These are phyloP conservation scores for Lepidotrigona ventralis DNA, from an alignment of 1,140 invertebrate species.

Conservation along the genomic window DNA sequence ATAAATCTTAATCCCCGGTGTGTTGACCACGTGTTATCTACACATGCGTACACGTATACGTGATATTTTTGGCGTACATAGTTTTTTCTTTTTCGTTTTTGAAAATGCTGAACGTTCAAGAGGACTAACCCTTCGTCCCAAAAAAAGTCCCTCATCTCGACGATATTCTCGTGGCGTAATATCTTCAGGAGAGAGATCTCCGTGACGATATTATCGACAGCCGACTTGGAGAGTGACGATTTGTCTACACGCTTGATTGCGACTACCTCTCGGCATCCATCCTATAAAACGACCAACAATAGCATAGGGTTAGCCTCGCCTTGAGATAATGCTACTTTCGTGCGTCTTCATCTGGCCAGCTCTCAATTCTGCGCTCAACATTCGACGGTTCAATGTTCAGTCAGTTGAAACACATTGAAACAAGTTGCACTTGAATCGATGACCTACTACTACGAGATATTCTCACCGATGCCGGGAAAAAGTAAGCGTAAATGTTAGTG, in stretches of 20 bases:
- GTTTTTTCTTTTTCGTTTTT: not conserved
- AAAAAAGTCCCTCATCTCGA: conserved; percentile 91
- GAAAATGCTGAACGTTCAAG: not conserved
- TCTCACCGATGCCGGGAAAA: not conserved
- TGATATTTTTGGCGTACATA: not conserved
- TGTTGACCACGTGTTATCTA: not conserved
- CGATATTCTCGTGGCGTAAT: conserved; percentile 91
- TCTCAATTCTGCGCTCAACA: conserved; percentile 20
- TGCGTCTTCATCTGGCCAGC: conserved; percentile 28
- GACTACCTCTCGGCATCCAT: conserved; percentile 83
- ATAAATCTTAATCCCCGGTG: too few relatives aligned
- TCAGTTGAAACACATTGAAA: conserved; percentile 19
- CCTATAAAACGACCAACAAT: conserved; percentile 77
- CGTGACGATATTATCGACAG: conserved; percentile 90
- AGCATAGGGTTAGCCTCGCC: conserved; percentile 32
- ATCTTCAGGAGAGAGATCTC: conserved; percentile 93
- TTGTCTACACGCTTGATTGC: conserved; percentile 93
- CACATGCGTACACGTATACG: not conserved
- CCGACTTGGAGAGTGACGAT: conserved; percentile 85
- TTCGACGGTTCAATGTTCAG: not conserved
- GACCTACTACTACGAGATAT: not conserved
- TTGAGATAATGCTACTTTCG: conserved; percentile 38
- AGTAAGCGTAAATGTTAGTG: conserved; percentile 20
- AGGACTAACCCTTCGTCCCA: conserved; percentile 85
- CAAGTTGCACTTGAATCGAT: conserved; percentile 12